Evolutionary conservation across 2,888 invertebrate genomes (phyloP).

Genomic region (Arctia plantaginis): DNA sequence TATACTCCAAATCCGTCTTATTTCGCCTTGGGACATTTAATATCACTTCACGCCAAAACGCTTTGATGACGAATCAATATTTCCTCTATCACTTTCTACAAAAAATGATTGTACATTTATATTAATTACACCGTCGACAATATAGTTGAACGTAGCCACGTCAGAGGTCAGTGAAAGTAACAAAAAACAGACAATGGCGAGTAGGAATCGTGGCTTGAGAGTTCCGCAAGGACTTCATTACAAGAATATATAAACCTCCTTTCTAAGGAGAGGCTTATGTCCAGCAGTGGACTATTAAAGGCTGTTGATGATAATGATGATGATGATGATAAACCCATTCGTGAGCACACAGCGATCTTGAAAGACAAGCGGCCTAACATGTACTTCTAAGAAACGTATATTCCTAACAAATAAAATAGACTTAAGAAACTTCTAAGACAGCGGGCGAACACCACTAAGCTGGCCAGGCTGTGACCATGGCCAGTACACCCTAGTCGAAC

Average conservation of each 20-base stretch:
- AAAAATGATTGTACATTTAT: neutral
- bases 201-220: neutral
- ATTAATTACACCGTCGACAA: neutral
- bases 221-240: neutral
- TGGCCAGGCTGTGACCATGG: neutral
- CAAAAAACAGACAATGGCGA: neutral
- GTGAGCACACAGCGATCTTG: neutral
- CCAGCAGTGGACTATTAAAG: too few relatives aligned
- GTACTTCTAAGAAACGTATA: neutral
- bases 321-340: too few relatives aligned
- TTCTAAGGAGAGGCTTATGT: too few relatives aligned
- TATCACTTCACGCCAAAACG: neutral
- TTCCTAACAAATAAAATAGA: too few relatives aligned
- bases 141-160: neutral
- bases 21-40: neutral
- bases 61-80: conserved; percentile 2
- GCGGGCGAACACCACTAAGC: neutral
- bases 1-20: neutral
- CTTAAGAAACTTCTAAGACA: neutral
- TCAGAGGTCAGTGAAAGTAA: neutral
- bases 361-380: neutral
- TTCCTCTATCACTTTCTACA: neutral
- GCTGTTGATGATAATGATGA: too few relatives aligned
- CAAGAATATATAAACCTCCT: too few relatives aligned
- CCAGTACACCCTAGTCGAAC: neutral